Evolutionary conservation across 1,140 invertebrate genomes (phyloP).

Genomic region (Calephelis nemesis): DNA sequence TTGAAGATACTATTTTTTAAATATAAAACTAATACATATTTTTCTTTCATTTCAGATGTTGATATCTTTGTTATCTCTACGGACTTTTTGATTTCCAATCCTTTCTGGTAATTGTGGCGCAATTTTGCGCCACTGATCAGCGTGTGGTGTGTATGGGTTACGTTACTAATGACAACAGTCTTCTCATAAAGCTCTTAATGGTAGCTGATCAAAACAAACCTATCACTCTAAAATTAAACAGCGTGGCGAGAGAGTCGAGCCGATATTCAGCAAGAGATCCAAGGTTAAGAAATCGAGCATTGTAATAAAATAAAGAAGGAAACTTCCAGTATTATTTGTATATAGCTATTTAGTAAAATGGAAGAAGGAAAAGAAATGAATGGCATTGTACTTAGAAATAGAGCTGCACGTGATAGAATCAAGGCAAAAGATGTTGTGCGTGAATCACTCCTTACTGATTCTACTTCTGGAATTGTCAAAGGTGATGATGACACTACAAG

Average conservation of each 20-base stretch:
- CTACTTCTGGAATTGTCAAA: slow-evolving; percentile 66
- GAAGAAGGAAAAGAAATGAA: slow-evolving; percentile 45
- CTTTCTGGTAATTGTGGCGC: slow-evolving; percentile 24
- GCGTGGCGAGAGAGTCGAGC: slow-evolving; percentile 63
- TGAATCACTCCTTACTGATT: slow-evolving; percentile 62
- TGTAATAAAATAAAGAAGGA: background rate
- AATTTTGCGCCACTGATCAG: slow-evolving; percentile 26
- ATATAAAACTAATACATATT: background rate
- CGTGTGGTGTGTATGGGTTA: slow-evolving; percentile 50
- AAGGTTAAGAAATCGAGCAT: slow-evolving; percentile 68
- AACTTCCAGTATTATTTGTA: slow-evolving; percentile 57
- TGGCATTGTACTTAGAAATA: slow-evolving; percentile 45
- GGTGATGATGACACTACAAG: slow-evolving; percentile 58
- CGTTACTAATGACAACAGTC: slow-evolving; percentile 29
- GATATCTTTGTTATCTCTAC: background rate
- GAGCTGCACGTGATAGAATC: slow-evolving; percentile 42
- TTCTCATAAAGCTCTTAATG: slow-evolving; percentile 61
- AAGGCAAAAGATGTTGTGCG: slow-evolving; percentile 45
- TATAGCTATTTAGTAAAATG: slow-evolving; percentile 48
- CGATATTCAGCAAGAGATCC: slow-evolving; percentile 75
- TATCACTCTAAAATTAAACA: slow-evolving; percentile 65
- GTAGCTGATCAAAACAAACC: slow-evolving; percentile 69
- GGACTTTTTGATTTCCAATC: background rate
- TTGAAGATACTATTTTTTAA: too few relatives aligned
- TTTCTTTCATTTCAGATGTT: slow-evolving; percentile 28